Conservation (phyloP, 1,140 invertebrate genomes). For the Portunus trituberculatus region DNA sequence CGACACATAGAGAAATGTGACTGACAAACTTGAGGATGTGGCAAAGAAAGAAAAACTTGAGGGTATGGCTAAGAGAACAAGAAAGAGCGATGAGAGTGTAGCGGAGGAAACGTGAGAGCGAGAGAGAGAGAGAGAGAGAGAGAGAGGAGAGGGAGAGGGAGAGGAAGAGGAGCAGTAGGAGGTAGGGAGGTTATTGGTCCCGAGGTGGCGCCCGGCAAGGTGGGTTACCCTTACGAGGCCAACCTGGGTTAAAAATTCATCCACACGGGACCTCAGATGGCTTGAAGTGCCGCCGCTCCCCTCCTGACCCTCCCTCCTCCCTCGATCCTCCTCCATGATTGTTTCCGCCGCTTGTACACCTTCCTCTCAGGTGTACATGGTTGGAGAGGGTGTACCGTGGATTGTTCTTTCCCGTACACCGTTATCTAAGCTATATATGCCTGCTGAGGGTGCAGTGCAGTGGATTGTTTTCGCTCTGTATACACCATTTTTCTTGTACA, state of each 20-base stretch:
- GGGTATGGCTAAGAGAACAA: neutral
- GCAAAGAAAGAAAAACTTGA: neutral
- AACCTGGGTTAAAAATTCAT: constrained; percentile 73
- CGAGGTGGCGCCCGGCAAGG: neutral
- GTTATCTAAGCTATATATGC: too few relatives aligned
- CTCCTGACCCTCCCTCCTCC: neutral
- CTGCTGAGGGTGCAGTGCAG: too few relatives aligned
- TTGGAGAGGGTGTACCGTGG: too few relatives aligned
- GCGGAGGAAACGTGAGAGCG: neutral
- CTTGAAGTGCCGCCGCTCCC: constrained; percentile 44
- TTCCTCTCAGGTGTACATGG: neutral
- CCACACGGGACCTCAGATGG: constrained; percentile 46
- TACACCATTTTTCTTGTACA: too few relatives aligned
- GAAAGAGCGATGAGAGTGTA: neutral
- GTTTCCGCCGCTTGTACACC: neutral
- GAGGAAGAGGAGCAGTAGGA: neutral
- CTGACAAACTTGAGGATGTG: neutral
- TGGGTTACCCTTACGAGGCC: constrained; percentile 60
- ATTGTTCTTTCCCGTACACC: too few relatives aligned
- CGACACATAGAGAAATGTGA: neutral
- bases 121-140: neutral
- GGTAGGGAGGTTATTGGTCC: constrained; percentile 55
- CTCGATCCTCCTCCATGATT: neutral
- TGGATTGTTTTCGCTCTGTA: too few relatives aligned
- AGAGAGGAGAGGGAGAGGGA: neutral